phyloP scores from a whole-genome alignment of 2,888 invertebrate species.

The Phyto melanocephala region DNA sequence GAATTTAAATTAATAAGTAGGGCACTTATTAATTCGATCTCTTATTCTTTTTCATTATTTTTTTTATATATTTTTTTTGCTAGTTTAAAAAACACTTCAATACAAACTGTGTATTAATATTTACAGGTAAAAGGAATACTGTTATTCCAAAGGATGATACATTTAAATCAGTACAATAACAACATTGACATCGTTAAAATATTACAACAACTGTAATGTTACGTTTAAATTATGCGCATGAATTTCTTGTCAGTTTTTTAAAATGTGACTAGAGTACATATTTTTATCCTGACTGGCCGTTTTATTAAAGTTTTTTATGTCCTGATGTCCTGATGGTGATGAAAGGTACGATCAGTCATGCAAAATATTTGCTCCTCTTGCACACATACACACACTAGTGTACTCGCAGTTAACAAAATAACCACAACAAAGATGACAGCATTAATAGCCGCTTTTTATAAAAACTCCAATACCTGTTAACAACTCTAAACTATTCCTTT shows the following conservation, averaged over 20 bases:
- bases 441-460: conserved; percentile 47
- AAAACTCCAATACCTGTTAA: conserved; percentile 40
- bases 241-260: neutral
- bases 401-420: neutral
- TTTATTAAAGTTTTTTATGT: neutral
- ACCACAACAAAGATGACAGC: conserved; percentile 54
- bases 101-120: too few species aligned
- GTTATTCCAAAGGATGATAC: conserved; percentile 7
- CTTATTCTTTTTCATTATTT: neutral
- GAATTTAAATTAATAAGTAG: too few species aligned
- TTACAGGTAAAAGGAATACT: neutral
- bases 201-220: conserved; percentile 6
- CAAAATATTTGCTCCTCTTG: neutral
- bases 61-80: neutral
- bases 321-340: conserved; percentile 14
- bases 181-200: conserved; percentile 8
- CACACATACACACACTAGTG: neutral
- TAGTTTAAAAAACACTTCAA: neutral
- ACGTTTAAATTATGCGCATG: conserved; percentile 30
- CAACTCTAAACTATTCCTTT: conserved; percentile 42
- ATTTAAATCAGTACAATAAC: neutral
- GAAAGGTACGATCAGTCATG: conserved; percentile 20
- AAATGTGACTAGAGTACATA: conserved; percentile 11
- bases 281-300: conserved; percentile 5
- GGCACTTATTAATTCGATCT: too few species aligned